Base-by-base conservation (phyloP, 2,113 vertebrate species). In the Oplegnathus fasciatus region DNA sequence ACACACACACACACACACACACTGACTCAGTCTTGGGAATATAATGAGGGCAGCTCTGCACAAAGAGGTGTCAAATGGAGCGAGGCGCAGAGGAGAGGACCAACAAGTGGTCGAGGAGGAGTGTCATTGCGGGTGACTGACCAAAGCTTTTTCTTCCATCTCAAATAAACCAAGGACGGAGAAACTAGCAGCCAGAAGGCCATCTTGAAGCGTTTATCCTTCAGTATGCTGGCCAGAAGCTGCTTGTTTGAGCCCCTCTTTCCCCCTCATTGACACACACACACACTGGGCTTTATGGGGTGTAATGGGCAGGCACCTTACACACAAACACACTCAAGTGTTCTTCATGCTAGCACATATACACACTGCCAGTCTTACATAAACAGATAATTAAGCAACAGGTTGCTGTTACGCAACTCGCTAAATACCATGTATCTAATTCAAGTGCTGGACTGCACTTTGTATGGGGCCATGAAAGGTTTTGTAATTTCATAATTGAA, bases 21-120 rank as follows among this genome's bases (percentile, higher is more conserved):
- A 61, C 40, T 65, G 65, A 54, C 68, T 86, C 75, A 46, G 75
- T 78, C 61, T 80, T 32, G 79, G 74, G 82, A 65, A 70, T 81
- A 71, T 88, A 86, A 88, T 80, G 86, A 88, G 91, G 75, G 61
- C 83, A 83, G 76, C 78, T 75, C 44, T 24, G 86, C 50, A 83
- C 82, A 92, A 84, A 84, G 92, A 91, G 73, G 80, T 85, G 85
- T 93, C 84, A 92, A 92, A 92, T 86, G 83, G 84, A 91, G 85
- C 52, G 79, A 74, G 75, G 67, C 58, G 11, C 68, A 55, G 71
- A 86, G 77, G 48, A 70, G 68, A 75, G 64, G 74, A 78, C 58
- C 81, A 86, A 75, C 84, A 73, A 83, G 87, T 83, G 71, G 75
- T 82, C 9, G 52, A 84, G 71, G 74, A 82, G 79, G 66, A 75